phyloP scores from a whole-genome alignment of 1,140 invertebrate genomes.

The Chymomyza costata region DNA sequence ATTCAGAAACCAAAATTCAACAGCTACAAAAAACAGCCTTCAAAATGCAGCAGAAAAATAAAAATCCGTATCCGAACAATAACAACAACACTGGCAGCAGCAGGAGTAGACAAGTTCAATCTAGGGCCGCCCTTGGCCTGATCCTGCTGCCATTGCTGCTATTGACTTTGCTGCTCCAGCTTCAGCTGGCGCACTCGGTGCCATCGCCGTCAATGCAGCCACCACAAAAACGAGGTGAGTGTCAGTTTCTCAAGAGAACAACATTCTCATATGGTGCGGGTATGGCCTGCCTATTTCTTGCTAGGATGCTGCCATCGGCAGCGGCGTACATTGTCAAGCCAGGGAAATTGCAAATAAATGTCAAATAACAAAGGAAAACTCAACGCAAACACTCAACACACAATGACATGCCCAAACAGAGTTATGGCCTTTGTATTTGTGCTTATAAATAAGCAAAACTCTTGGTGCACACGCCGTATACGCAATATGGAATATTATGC shows the following conservation, averaged over 20 bases:
- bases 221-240: slow-evolving; percentile 70
- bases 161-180: slow-evolving; percentile 41
- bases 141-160: slow-evolving; percentile 31
- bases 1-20: too few species aligned
- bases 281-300: too few species aligned
- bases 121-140: slow-evolving; percentile 17
- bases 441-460: too few species aligned
- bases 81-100: neutral
- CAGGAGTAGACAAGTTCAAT: slow-evolving; percentile 15
- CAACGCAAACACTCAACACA: neutral
- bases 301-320: too few species aligned
- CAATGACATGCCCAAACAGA: too few species aligned
- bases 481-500: too few species aligned
- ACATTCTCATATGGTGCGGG: neutral
- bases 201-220: slow-evolving; percentile 66
- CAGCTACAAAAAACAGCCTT: too few species aligned
- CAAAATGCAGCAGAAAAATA: slow-evolving; percentile 52
- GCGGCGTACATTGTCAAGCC: neutral
- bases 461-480: too few species aligned
- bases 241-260: neutral
- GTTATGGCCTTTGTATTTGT: too few species aligned
- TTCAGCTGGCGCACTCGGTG: slow-evolving; percentile 41
- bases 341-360: slow-evolving; percentile 71
- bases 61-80: slow-evolving; percentile 5
- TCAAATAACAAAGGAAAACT: slow-evolving; percentile 13